phyloP scores from a whole-genome alignment of 2,888 invertebrate species.

The Mesorhabditis spiculigera region DNA sequence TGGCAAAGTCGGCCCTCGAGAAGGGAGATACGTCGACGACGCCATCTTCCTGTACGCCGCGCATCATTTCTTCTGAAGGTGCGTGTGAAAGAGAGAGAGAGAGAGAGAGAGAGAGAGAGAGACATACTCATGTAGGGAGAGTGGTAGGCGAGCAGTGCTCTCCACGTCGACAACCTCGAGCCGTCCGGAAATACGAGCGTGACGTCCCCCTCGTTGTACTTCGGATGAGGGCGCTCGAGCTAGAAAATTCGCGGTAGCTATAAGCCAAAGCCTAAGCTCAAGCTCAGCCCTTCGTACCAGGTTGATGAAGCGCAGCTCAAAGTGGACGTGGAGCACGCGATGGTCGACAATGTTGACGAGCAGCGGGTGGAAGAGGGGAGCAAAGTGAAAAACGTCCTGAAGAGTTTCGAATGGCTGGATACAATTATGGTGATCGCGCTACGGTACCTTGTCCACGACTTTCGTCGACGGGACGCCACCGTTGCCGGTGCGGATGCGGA shows the following conservation, averaged over 20 bases:
- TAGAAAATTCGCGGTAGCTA: conserved; percentile 16
- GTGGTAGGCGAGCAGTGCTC: conserved; percentile 26
- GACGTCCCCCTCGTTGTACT: conserved; percentile 32
- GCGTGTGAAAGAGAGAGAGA: not conserved
- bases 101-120: not conserved
- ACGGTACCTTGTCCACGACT: not conserved
- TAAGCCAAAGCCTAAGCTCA: not conserved
- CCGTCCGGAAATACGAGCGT: conserved; percentile 33
- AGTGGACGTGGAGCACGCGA: conserved; percentile 22
- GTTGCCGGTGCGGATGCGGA: conserved; percentile 4
- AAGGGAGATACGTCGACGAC: not conserved
- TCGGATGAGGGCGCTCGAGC: conserved; percentile 29
- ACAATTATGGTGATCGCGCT: not conserved
- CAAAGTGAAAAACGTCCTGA: conserved; percentile 26
- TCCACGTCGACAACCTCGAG: conserved; percentile 20
- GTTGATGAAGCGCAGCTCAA: conserved; percentile 28
- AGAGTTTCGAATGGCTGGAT: conserved; percentile 5
- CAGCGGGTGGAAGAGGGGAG: conserved; percentile 14
- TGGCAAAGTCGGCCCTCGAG: not conserved
- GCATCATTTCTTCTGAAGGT: not conserved
- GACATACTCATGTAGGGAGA: conserved; percentile 29
- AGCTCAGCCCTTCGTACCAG: conserved; percentile 11
- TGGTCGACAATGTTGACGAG: conserved; percentile 19
- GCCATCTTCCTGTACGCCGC: not conserved
- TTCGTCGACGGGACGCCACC: not conserved